Evolutionary conservation across 2,888 invertebrate species (phyloP).

Genomic region (Lepidochitona cinerea): DNA sequence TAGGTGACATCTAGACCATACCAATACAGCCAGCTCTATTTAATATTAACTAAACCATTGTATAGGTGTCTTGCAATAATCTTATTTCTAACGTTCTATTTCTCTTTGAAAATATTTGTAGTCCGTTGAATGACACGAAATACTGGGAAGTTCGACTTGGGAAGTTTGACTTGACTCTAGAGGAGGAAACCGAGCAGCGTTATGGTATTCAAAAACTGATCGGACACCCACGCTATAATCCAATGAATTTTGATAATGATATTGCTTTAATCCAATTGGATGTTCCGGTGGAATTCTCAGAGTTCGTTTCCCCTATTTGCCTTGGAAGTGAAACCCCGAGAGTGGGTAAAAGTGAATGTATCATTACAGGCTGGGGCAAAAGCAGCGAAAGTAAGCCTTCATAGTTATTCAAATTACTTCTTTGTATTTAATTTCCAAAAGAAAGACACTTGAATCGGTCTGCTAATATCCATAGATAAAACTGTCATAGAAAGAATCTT

Average conservation of each 20-base stretch:
- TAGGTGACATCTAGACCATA: too few species aligned
- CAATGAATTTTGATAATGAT: background rate
- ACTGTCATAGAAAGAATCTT: too few species aligned
- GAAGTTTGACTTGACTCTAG: background rate
- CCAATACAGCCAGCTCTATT: too few species aligned
- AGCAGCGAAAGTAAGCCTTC: background rate
- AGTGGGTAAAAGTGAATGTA: background rate
- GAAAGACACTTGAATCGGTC: too few species aligned
- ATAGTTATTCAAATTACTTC: too few species aligned
- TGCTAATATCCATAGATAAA: too few species aligned
- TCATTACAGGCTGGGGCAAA: background rate
- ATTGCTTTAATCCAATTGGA: slow-evolving; percentile 7
- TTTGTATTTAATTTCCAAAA: too few species aligned
- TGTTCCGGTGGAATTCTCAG: background rate
- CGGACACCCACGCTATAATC: background rate
- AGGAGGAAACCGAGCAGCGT: background rate
- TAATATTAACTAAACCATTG: too few species aligned
- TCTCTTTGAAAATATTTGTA: too few species aligned
- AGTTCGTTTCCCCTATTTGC: background rate
- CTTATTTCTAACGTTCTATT: background rate
- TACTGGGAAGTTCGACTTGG: background rate
- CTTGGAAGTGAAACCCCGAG: background rate
- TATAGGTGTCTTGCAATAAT: too few species aligned
- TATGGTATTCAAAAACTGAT: background rate
- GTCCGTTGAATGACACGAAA: background rate